phyloP scores from a whole-genome alignment of 2,888 invertebrate genomes.

The Omphaloscelis lunosa region DNA sequence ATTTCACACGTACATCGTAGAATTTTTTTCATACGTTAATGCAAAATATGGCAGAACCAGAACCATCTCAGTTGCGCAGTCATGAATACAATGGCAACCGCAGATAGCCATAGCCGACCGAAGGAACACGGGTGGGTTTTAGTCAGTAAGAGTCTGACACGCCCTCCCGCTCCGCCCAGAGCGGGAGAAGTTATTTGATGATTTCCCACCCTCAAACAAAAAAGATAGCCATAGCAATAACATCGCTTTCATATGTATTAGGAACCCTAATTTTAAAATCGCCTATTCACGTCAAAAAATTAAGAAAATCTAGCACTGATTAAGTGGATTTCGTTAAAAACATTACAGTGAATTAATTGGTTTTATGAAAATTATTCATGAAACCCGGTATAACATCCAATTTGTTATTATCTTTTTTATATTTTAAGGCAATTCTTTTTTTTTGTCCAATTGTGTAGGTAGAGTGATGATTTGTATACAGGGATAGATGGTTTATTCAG shows the following conservation, averaged over 20 bases:
- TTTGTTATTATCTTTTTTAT: conserved; percentile 26
- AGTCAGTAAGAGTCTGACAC: too few species aligned
- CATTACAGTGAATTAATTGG: conserved; percentile 31
- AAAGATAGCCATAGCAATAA: conserved; percentile 31
- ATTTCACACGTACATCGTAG: background rate
- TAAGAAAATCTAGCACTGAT: conserved; percentile 49
- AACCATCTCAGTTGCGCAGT: background rate
- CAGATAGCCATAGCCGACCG: conserved; percentile 34
- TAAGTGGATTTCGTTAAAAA: conserved; percentile 43
- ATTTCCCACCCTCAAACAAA: too few species aligned
- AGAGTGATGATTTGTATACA: background rate
- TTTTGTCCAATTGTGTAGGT: background rate
- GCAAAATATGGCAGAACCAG: background rate
- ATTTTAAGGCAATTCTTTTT: conserved; percentile 3
- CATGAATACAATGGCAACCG: background rate
- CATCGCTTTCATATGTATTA: conserved; percentile 23
- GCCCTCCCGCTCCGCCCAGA: too few species aligned
- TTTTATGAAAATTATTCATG: conserved; percentile 8
- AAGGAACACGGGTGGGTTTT: too few species aligned
- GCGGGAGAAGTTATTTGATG: too few species aligned
- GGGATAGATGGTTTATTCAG: too few species aligned
- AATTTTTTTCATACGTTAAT: background rate
- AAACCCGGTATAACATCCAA: background rate
- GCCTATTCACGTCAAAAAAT: conserved; percentile 53
- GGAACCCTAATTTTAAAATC: conserved; percentile 35